phyloP scores from a whole-genome alignment of 2,797 vertebrate species.

The Sebastes flavidus region DNA sequence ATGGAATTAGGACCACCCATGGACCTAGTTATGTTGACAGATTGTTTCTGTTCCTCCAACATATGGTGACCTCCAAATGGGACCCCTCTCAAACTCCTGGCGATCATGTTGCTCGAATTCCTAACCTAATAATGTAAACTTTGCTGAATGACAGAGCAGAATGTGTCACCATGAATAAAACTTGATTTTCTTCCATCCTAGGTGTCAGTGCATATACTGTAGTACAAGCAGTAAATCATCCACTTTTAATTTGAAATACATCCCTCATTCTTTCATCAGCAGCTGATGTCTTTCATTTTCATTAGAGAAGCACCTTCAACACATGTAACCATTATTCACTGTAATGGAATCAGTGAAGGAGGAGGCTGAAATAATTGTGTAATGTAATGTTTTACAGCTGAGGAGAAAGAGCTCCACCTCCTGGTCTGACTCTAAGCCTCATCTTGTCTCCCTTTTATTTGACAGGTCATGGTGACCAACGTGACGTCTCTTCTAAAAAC shows the following conservation, averaged over 20 bases:
- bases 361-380: background rate
- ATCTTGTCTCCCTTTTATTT: slow-evolving; percentile 23
- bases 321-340: slow-evolving; percentile 12
- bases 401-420: slow-evolving; percentile 62
- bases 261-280: background rate
- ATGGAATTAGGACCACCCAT: slow-evolving; percentile 69
- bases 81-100: slow-evolving; percentile 51
- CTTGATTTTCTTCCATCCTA: background rate
- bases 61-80: slow-evolving; percentile 72
- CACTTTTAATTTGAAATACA: slow-evolving; percentile 21
- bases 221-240: background rate
- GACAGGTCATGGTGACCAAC: slow-evolving; percentile 98
- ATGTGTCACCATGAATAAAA: slow-evolving; percentile 12
- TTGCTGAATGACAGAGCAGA: slow-evolving; percentile 9
- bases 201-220: slow-evolving; percentile 8
- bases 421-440: slow-evolving; percentile 51
- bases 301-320: slow-evolving; percentile 13
- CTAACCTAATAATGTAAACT: slow-evolving; percentile 33
- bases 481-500: slow-evolving; percentile 98
- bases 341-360: slow-evolving; percentile 4
- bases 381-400: background rate
- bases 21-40: slow-evolving; percentile 58
- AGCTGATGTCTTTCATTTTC: slow-evolving; percentile 7
- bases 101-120: slow-evolving; percentile 53
- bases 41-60: slow-evolving; percentile 68